A percentile compares a stretch with the other conserved stretches of the same genome.
Evolutionary conservation across 1,140 invertebrate species (phyloP).

Genomic region (Drosophila bifasciata): DNA sequence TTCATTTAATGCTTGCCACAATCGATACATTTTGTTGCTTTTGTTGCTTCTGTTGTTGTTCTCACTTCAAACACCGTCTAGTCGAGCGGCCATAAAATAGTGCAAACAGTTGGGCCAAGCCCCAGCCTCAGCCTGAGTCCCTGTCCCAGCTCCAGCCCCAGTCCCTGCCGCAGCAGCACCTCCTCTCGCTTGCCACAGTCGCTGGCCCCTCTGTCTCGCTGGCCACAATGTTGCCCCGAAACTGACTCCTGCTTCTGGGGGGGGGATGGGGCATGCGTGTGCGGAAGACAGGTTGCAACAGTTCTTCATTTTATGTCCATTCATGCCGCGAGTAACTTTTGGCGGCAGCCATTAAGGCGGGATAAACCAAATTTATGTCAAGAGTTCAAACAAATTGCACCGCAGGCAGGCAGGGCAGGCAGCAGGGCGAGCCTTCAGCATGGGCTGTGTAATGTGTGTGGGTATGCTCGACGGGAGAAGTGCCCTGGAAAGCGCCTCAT

Average conservation of each 20-base stretch:
- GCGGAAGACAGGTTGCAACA: conserved; percentile 57
- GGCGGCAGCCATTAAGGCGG: conserved; percentile 54
- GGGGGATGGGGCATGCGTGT: conserved; percentile 37
- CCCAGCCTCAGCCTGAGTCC: background rate
- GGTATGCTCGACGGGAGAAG: too few species aligned
- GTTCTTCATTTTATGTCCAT: conserved; percentile 44
- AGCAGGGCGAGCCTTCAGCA: background rate
- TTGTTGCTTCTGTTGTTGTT: conserved; percentile 1
- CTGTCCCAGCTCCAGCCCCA: too few species aligned
- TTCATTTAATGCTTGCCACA: conserved; percentile 27
- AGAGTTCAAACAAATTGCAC: conserved; percentile 50
- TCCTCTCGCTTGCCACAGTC: too few species aligned
- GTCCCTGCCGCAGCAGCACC: too few species aligned
- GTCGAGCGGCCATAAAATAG: conserved; percentile 51
- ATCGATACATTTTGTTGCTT: conserved; percentile 44
- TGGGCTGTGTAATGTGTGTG: too few species aligned
- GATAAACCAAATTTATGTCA: conserved; percentile 74
- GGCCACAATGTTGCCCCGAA: conserved; percentile 58
- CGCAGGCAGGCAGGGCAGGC: conserved; percentile 10
- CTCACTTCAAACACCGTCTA: conserved; percentile 33
- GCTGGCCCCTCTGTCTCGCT: too few species aligned
- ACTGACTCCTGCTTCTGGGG: background rate
- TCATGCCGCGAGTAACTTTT: conserved; percentile 19
- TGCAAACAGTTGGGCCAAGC: conserved; percentile 55
- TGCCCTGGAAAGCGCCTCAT: too few species aligned